Percentiles rank a stretch among this genome's conserved stretches.
Conservation (phyloP, 2,797 vertebrate species). For the Podargus strigoides region DNA sequence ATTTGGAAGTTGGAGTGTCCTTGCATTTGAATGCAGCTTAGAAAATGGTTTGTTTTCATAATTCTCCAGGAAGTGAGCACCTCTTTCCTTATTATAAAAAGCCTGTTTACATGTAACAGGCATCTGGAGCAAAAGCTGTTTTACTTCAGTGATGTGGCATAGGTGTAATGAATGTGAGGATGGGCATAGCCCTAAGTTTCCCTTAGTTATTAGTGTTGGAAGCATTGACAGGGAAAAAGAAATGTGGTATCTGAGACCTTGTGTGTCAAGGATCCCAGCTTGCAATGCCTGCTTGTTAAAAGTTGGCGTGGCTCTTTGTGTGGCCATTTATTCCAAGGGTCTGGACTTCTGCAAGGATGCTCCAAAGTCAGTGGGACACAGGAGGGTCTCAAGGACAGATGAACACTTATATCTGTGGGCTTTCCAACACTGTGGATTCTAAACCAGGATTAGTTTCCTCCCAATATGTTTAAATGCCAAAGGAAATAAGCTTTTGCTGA, state of each 20-base stretch:
- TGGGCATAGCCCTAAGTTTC: neutral
- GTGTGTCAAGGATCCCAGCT: neutral
- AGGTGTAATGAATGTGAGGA: neutral
- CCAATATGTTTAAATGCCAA: neutral
- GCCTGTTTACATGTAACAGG: neutral
- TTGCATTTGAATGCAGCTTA: neutral
- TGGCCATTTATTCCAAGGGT: neutral
- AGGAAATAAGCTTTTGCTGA: neutral
- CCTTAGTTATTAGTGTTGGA: neutral
- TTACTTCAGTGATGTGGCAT: neutral
- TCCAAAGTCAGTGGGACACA: accelerated
- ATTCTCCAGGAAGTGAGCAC: neutral
- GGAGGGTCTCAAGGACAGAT: neutral
- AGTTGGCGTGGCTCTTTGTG: neutral
- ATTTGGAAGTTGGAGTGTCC: neutral
- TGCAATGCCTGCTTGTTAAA: neutral
- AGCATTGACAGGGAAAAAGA: neutral
- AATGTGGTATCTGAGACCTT: neutral
- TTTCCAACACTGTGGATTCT: accelerated
- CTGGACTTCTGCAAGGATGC: neutral
- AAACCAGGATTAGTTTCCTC: neutral
- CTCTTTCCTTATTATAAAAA: neutral
- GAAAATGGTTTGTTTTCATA: neutral
- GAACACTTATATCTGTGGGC: accelerated
- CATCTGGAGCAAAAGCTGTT: neutral